Evolutionary conservation across 2,888 invertebrate genomes (phyloP).

Genomic region (Philhelius pedissequus): DNA sequence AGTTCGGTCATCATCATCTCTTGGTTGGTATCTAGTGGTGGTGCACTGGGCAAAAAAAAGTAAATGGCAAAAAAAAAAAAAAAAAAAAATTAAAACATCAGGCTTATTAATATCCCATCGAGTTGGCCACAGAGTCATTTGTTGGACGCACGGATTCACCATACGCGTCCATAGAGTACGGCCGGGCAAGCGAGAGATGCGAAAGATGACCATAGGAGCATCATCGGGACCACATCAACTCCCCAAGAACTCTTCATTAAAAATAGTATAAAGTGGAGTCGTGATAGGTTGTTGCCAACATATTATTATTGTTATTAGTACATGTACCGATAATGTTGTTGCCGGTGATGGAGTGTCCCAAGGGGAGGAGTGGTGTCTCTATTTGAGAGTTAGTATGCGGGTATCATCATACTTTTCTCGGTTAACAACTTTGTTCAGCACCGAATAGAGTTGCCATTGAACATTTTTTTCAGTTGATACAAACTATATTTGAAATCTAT

Average conservation of each 20-base stretch:
- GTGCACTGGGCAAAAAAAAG: slow-evolving; percentile 12
- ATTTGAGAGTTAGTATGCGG: not conserved
- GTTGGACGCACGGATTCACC: slow-evolving; percentile 21
- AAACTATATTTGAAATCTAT: no score
- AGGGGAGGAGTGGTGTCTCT: slow-evolving; percentile 58
- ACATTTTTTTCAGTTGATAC: not conserved
- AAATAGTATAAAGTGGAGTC: slow-evolving; percentile 71
- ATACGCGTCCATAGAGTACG: slow-evolving; percentile 36
- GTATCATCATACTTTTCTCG: not conserved
- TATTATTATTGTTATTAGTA: slow-evolving; percentile 68
- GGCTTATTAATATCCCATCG: slow-evolving; percentile 68
- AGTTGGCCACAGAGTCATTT: slow-evolving; percentile 62
- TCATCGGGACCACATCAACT: slow-evolving; percentile 31
- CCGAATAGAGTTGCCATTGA: not conserved
- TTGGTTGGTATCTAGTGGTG: no score
- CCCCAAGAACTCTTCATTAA: slow-evolving; percentile 70
- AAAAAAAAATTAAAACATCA: slow-evolving; percentile 30
- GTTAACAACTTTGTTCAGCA: slow-evolving; percentile 49
- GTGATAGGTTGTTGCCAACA: slow-evolving; percentile 70
- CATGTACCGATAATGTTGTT: slow-evolving; percentile 67
- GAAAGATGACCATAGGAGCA: slow-evolving; percentile 45
- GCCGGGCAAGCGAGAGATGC: not conserved
- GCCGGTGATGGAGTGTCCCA: slow-evolving; percentile 54
- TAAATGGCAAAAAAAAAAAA: not conserved
- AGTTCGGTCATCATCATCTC: slow-evolving; percentile 33